Conservation (phyloP, 1,140 invertebrate genomes). For the Drosophila nigrodunni region DNA sequence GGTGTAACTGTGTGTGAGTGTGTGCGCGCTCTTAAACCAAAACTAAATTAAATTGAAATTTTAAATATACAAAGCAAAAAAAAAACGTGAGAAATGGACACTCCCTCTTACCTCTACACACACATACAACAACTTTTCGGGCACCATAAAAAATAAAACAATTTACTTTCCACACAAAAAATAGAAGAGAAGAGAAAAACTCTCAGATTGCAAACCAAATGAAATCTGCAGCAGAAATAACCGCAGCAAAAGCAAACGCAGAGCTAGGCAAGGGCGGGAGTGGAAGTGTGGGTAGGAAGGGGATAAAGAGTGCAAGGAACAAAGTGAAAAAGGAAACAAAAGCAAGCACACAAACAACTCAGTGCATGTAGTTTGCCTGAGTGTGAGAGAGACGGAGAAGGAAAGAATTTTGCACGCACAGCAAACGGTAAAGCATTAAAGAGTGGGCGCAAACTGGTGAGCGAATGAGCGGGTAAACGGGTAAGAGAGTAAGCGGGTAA, state of each 20-base stretch:
- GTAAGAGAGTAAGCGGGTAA: background rate
- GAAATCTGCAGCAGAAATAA: constrained; percentile 76
- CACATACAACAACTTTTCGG: constrained; percentile 55
- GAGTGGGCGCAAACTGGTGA: constrained; percentile 5
- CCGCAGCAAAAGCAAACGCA: constrained; percentile 50
- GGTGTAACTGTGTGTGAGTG: constrained; percentile 4
- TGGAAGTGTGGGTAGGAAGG: background rate
- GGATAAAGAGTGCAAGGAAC: background rate
- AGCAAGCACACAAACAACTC: constrained; percentile 44
- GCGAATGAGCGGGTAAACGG: constrained; percentile 7
- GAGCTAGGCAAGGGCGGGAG: background rate
- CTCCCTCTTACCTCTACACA: constrained; percentile 33
- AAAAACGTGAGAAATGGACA: constrained; percentile 64
- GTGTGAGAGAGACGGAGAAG: constrained; percentile 4
- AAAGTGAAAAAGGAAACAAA: constrained; percentile 21
- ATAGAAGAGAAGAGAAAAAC: constrained; percentile 25
- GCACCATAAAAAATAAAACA: constrained; percentile 66
- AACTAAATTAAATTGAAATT: constrained; percentile 84
- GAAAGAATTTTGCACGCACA: constrained; percentile 69
- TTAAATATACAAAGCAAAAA: constrained; percentile 71
- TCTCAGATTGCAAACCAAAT: constrained; percentile 68
- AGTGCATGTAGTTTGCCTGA: constrained; percentile 51
- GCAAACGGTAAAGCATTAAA: constrained; percentile 36
- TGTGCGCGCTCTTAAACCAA: constrained; percentile 70
- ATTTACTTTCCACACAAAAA: constrained; percentile 63